Evolutionary conservation across 2,797 vertebrate species (phyloP), one percentile per base, ranked within the genome.

Genomic region (Phataginus tricuspis): DNA sequence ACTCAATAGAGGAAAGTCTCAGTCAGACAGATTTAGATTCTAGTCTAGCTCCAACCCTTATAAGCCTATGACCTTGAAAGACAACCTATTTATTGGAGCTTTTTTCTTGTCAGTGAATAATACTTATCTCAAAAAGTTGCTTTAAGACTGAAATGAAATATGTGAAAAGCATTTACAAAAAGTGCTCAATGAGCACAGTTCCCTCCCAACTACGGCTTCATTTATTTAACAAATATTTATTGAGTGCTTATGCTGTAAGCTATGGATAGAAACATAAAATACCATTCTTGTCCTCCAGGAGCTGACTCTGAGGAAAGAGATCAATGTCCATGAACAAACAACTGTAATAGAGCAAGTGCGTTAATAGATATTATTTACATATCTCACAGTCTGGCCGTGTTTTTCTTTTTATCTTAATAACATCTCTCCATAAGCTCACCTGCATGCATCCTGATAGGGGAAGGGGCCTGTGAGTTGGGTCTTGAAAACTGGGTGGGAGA

Each of bases 121-220:
- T 53, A 86, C 2, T 59, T 59, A n/a, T 14, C 37, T 90, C 66
- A 78, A 87, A 83, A 78, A 72, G 31, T 14, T 77, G 63, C 75
- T 92, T 55, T 90, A 86, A 39, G 69, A 45, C 72, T 72, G 69
- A 89, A 90, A 82, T 77, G 51, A 96, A 94, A 72, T 21, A 7
- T 75, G 14, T 87, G 39, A 78, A 53, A 91, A 86, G 69, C 42
- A 87, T 63, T 87, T 42, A 31, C 31, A 86, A 75, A 2, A 87
- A 16, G 55, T 77, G 7, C 61, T 90, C 42, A 37, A 21, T 11
- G 85, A 94, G 74, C 37, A 85, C 57, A 75, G 84, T 34, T 79
- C 23, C n/a, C 53, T 93, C 64, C 45, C 27, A 27, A 25, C 10
- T 69, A 23, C 34, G 25, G 29, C 10, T 29, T 39, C 31, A 57